Conservation (phyloP, 1,140 invertebrate genomes). For the Augochlora pura region DNA sequence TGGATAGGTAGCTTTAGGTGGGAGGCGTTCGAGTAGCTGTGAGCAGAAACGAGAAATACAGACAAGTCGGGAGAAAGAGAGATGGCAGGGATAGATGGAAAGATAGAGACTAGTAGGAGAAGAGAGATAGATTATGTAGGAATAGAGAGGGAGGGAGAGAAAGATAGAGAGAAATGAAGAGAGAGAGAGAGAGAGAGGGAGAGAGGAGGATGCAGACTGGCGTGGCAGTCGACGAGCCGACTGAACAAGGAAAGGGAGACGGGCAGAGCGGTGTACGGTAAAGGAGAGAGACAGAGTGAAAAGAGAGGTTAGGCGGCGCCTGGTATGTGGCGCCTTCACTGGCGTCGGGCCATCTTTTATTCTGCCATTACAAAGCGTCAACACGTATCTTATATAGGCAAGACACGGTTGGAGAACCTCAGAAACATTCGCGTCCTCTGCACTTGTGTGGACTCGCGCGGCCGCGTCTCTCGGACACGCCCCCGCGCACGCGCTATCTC, state of each 20-base stretch:
- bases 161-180: conserved; percentile 1
- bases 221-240: too few relatives aligned
- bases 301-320: conserved; percentile 73
- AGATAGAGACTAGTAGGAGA: too few relatives aligned
- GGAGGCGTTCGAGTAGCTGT: neutral
- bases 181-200: conserved; percentile 21
- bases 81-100: too few relatives aligned
- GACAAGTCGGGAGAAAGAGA: too few relatives aligned
- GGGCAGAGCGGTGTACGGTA: neutral
- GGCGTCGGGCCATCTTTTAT: conserved; percentile 76
- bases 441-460: neutral
- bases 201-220: conserved; percentile 1
- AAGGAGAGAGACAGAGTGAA: conserved; percentile 38
- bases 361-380: conserved; percentile 73
- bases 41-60: neutral
- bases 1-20: conserved; percentile 7
- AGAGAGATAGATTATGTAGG: too few relatives aligned
- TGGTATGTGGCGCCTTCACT: conserved; percentile 78
- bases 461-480: neutral
- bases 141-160: neutral
- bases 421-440: neutral
- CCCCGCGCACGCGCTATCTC: neutral
- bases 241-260: conserved; percentile 15
- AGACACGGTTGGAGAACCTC: conserved; percentile 28
- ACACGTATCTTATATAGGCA: conserved; percentile 65